These are phyloP conservation scores for Philereme vetulata DNA, from an alignment of 2,888 invertebrate genomes.

Conservation along the genomic window DNA sequence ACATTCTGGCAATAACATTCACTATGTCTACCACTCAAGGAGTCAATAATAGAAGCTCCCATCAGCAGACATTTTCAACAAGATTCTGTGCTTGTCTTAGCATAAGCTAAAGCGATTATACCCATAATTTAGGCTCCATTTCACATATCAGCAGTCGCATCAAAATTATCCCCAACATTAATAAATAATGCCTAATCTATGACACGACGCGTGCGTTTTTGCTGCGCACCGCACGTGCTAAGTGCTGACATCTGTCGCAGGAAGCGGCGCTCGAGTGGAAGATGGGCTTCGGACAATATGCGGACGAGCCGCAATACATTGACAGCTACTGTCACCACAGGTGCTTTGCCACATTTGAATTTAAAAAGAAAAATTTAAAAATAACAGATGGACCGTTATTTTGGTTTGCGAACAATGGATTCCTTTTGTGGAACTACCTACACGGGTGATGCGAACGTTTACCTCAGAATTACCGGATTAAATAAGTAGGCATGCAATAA, in stretches of 20 bases:
- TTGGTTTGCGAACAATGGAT: constrained; percentile 26
- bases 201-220: constrained; percentile 48
- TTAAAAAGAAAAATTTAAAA: constrained; percentile 9
- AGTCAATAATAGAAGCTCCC: too few species aligned
- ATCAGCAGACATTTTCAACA: not conserved
- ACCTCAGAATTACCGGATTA: constrained; percentile 22
- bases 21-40: too few species aligned
- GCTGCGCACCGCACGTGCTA: constrained; percentile 66
- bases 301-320: constrained; percentile 31
- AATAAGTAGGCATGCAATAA: constrained; percentile 6
- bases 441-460: constrained; percentile 25
- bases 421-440: constrained; percentile 30
- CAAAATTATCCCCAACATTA: constrained; percentile 26
- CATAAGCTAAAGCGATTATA: constrained; percentile 3
- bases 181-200: constrained; percentile 54
- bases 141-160: constrained; percentile 21
- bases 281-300: constrained; percentile 68
- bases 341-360: constrained; percentile 39
- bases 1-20: too few species aligned
- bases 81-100: not conserved
- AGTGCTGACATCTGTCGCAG: constrained; percentile 69
- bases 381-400: constrained; percentile 27
- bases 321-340: constrained; percentile 49
- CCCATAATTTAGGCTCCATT: constrained; percentile 19
- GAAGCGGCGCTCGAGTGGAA: constrained; percentile 76